Percentiles rank a stretch among this genome's conserved stretches.
phyloP scores from a whole-genome alignment of 2,113 vertebrate genomes.

The Litocranius walleri region DNA sequence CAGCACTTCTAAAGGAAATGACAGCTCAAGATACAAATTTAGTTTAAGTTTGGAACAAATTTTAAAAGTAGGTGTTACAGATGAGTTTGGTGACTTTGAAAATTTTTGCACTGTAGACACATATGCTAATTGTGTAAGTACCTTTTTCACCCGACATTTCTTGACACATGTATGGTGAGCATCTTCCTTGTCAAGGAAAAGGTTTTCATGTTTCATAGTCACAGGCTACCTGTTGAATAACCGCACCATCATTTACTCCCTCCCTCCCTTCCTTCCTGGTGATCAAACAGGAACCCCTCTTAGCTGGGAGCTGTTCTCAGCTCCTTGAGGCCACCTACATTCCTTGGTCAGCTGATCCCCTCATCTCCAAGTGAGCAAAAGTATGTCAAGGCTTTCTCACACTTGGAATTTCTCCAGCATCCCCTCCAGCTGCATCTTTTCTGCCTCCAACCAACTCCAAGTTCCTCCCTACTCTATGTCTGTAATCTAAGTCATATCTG shows the following conservation, averaged over 20 bases:
- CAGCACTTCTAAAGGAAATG: not conserved
- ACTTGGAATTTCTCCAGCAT: not conserved
- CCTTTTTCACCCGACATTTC: not conserved
- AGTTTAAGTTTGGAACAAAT: not conserved
- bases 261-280: not conserved
- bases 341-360: accelerated
- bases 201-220: not conserved
- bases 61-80: not conserved
- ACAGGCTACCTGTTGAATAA: not conserved
- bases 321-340: not conserved
- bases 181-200: not conserved
- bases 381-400: not conserved
- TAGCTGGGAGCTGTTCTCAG: not conserved
- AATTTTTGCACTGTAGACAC: not conserved
- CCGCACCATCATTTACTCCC: not conserved
- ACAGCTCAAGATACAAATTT: not conserved
- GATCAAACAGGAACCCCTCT: not conserved
- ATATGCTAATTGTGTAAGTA: not conserved
- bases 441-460: not conserved
- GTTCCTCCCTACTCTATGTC: not conserved
- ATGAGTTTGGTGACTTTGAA: not conserved
- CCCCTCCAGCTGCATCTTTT: not conserved
- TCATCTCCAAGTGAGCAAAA: not conserved
- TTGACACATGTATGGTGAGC: not conserved
- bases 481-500: not conserved